Evolutionary conservation across 2,113 vertebrate genomes (phyloP), one percentile per base, ranked within the genome.

Genomic region (Clinocottus analis): DNA sequence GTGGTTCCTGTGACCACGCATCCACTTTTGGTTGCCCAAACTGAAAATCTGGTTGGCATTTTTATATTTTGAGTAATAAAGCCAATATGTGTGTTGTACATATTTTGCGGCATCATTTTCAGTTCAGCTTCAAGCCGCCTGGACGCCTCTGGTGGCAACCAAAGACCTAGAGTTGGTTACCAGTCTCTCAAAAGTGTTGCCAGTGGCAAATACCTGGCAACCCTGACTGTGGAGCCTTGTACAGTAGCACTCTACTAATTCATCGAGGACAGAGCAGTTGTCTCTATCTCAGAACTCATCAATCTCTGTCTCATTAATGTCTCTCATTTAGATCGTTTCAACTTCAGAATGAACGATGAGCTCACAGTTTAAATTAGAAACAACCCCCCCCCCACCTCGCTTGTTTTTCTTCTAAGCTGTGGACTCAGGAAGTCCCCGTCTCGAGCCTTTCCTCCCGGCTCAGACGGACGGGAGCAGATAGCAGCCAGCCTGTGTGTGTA

Each of bases 401-500:
- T 31, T 16, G 43, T 65, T 71, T 60, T 53, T 58, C 27, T 66
- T 55, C 49, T 1, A 66, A 66, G 37, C 49, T n/a, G 16, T 17
- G 37, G 51, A 58, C 35, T 35, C 3, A 21, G 85, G 87, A 89
- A 83, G 77, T 89, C 41, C 72, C 70, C 17, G 75, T 84, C 90
- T 75, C 31, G 21, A 71, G 51, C 70, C 35, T 79, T 91, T 90
- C 89, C 90, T 90, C 59, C 60, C 53, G 72, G 75, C 69, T 80
- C 65, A 85, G 69, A 81, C 84, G 67, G 87, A 86, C 70, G n/a
- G 31, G 47, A 74, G 61, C 72, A 65, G 82, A 85, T 79, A 66
- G 69, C 63, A 12, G 43, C 12, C 37, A 16, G 69, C 17, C 3
- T 62, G 78, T 49, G 75, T 63, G 51, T 67, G 9, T n/a, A n/a